Conservation (phyloP, 2,888 invertebrate species). For the Toxonevra muliebris region DNA sequence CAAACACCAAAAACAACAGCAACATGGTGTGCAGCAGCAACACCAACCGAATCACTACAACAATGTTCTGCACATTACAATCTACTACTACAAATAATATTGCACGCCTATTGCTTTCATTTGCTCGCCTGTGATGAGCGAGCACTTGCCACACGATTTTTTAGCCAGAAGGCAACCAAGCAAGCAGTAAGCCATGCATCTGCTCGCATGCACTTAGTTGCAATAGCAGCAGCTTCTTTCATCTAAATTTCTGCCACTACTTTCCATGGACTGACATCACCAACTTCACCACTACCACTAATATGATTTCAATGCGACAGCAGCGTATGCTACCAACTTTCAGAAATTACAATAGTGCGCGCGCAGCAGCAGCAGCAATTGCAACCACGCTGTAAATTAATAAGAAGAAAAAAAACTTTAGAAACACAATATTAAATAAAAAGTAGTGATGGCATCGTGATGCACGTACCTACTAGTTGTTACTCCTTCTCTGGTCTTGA, state of each 20-base stretch:
- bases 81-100: constrained; percentile 28
- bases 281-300: neutral
- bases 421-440: constrained; percentile 1
- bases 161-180: too few relatives aligned
- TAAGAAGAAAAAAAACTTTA: constrained; percentile 23
- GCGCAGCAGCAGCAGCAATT: constrained; percentile 11
- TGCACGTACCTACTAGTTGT: neutral
- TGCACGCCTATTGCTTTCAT: constrained; percentile 1
- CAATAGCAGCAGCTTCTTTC: too few relatives aligned
- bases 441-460: neutral
- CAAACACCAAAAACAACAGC: constrained; percentile 8
- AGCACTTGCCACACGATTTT: too few relatives aligned
- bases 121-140: too few relatives aligned
- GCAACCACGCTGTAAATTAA: constrained; percentile 8
- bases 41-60: constrained; percentile 22
- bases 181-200: too few relatives aligned
- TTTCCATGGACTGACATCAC: too few relatives aligned
- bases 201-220: too few relatives aligned
- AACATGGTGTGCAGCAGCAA: constrained; percentile 27
- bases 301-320: neutral
- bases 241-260: too few relatives aligned
- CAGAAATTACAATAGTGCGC: constrained; percentile 49
- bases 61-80: constrained; percentile 8
- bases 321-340: too few relatives aligned
- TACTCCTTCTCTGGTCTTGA: neutral